phyloP scores from a whole-genome alignment of 2,888 invertebrate species.

The Podotricha telesiphe region DNA sequence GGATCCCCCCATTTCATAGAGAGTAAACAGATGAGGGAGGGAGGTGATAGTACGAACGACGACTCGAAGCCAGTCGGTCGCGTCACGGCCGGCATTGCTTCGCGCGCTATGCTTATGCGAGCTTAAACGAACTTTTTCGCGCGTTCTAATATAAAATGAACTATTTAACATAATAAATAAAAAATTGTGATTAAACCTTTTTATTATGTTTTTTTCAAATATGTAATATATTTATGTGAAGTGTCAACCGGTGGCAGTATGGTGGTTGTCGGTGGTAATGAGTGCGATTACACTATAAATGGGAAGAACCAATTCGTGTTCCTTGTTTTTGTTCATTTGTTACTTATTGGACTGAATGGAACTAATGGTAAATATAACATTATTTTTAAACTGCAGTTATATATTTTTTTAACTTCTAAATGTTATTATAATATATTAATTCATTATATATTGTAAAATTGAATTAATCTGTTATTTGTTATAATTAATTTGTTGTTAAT shows the following conservation, averaged over 20 bases:
- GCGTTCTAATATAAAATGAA: slow-evolving; percentile 54
- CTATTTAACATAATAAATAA: slow-evolving; percentile 44
- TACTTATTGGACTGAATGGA: slow-evolving; percentile 80
- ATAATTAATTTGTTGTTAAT: no score
- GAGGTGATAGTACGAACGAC: slow-evolving; percentile 77
- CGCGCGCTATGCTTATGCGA: slow-evolving; percentile 53
- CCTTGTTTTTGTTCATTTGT: slow-evolving; percentile 80
- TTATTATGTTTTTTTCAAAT: slow-evolving; percentile 56
- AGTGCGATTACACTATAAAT: slow-evolving; percentile 79
- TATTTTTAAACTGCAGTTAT: background rate
- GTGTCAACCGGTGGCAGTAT: slow-evolving; percentile 78
- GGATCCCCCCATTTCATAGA: slow-evolving; percentile 74
- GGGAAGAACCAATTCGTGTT: slow-evolving; percentile 81
- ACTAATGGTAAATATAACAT: slow-evolving; percentile 73
- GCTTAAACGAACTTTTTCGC: slow-evolving; percentile 65
- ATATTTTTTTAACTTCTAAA: background rate
- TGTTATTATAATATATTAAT: background rate
- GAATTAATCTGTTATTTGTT: no score
- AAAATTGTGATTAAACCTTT: slow-evolving; percentile 41
- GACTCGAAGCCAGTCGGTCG: slow-evolving; percentile 68
- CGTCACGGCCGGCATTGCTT: slow-evolving; percentile 56
- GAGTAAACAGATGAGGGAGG: slow-evolving; percentile 78
- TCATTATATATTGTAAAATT: no score
- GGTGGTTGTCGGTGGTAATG: slow-evolving; percentile 81
- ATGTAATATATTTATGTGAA: slow-evolving; percentile 73